Evolutionary conservation across 2,888 invertebrate species (phyloP), one percentile per base, ranked within the genome.

Genomic region (Timandra comae): DNA sequence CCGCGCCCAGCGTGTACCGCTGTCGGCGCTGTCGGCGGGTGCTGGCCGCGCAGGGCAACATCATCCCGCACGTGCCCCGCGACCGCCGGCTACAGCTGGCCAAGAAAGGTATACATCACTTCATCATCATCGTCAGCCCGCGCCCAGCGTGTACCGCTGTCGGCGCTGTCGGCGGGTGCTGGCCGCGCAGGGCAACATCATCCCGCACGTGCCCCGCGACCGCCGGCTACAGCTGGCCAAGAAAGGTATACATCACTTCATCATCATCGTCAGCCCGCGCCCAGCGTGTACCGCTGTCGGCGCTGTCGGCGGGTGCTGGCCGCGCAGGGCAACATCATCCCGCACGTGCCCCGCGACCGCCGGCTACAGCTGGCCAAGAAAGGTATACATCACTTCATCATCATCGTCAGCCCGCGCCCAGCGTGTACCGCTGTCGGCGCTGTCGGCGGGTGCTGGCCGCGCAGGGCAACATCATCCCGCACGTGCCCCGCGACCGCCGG

Each of bases 241-340:
- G 51, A 81, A 78, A 52, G 67, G 78, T 44, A 49, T n/a, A n/a
- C n/a, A n/a, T n/a, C n/a, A n/a, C n/a, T n/a, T n/a, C n/a, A n/a
- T n/a, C n/a, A n/a, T n/a, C n/a, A n/a, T n/a, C n/a, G n/a, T n/a
- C 88, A 91, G 49, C 95, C 95, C 0, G 94, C 95, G 52, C 94
- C 95, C 1, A 89, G 91, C 32, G 94, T 94, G 5, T 96, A 94
- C 75, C 89, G 94, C 41, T 96, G 96, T 67, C 91, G 88, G 62
- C 92, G 91, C 61, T 96, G 96, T 67, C 88, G 93, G 38, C 88
- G 95, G 20, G 88, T 95, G 11, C 87, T 97, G n/a, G 96, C 96
- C 31, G 89, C 90, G 24, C 93, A 92, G 59, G 90, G 89, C 31
- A 94, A 95, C 66, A 86, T 96, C 38, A 87, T 96, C 28, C 89